Percentiles rank a stretch among this genome's conserved stretches.
phyloP scores from a whole-genome alignment of 2,113 vertebrate species.

The Hassar affinis region DNA sequence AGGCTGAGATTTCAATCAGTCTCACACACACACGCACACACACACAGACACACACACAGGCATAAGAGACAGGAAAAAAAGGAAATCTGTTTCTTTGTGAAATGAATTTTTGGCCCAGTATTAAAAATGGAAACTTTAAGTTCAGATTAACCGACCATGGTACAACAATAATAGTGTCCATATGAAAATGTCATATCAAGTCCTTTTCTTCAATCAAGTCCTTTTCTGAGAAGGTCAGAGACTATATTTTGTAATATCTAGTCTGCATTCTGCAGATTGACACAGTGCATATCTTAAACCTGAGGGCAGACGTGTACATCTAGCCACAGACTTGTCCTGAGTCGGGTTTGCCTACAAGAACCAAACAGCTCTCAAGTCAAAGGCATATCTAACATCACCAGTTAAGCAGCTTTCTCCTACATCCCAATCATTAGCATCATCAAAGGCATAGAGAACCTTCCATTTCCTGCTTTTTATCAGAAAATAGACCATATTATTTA shows the following conservation, averaged over 20 bases:
- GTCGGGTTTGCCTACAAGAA: background rate
- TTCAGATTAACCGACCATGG: background rate
- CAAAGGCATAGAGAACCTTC: background rate
- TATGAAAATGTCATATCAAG: background rate
- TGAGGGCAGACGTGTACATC: background rate
- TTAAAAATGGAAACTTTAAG: background rate
- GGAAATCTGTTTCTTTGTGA: background rate
- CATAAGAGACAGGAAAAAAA: background rate
- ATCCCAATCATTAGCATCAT: background rate
- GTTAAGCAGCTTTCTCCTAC: background rate
- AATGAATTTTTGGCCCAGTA: background rate
- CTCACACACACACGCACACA: background rate
- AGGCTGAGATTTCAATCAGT: conserved; percentile 20
- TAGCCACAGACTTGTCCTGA: conserved; percentile 1
- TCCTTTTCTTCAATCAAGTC: background rate
- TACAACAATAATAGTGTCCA: background rate
- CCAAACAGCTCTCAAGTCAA: background rate
- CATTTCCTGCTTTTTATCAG: background rate
- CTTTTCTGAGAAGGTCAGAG: background rate
- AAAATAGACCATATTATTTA: background rate
- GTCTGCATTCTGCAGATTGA: background rate
- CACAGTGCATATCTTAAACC: conserved; percentile 12
- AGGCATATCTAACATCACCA: background rate
- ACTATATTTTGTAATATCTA: background rate
- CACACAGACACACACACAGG: background rate